Conservation (phyloP, 2,888 invertebrate genomes). For the Mystacides longicornis region DNA sequence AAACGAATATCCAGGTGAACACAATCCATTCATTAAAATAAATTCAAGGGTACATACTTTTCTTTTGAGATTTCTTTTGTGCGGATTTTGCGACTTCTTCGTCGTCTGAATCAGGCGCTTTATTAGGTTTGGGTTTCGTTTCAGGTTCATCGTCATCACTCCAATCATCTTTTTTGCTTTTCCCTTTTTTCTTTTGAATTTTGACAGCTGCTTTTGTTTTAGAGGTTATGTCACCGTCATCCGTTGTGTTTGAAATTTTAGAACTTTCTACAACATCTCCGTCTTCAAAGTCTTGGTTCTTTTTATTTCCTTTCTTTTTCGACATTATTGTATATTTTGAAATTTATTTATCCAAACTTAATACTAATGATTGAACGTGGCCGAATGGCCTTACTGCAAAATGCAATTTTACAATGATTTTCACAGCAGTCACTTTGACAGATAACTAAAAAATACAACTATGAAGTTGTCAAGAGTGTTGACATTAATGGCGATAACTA, state of each 20-base stretch:
- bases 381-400: neutral
- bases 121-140: conserved; percentile 31
- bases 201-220: conserved; percentile 44
- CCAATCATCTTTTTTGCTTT: conserved; percentile 42
- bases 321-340: conserved; percentile 41
- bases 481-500: too few relatives aligned
- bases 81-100: conserved; percentile 39
- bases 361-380: conserved; percentile 22
- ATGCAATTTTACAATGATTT: neutral
- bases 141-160: conserved; percentile 38
- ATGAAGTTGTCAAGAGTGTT: too few relatives aligned
- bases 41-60: conserved; percentile 33
- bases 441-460: too few relatives aligned
- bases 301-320: conserved; percentile 52
- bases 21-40: too few relatives aligned
- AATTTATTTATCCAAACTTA: conserved; percentile 16
- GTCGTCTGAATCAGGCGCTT: conserved; percentile 39
- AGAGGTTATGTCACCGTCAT: conserved; percentile 43
- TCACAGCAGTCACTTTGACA: too few relatives aligned
- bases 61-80: conserved; percentile 47
- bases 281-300: conserved; percentile 49
- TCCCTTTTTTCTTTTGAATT: conserved; percentile 40
- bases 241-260: conserved; percentile 29
- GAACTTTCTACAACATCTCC: conserved; percentile 42
- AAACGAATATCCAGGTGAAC: too few relatives aligned